Evolutionary conservation across 2,888 invertebrate species (phyloP).

Genomic region (Lamellibrachia satsuma): DNA sequence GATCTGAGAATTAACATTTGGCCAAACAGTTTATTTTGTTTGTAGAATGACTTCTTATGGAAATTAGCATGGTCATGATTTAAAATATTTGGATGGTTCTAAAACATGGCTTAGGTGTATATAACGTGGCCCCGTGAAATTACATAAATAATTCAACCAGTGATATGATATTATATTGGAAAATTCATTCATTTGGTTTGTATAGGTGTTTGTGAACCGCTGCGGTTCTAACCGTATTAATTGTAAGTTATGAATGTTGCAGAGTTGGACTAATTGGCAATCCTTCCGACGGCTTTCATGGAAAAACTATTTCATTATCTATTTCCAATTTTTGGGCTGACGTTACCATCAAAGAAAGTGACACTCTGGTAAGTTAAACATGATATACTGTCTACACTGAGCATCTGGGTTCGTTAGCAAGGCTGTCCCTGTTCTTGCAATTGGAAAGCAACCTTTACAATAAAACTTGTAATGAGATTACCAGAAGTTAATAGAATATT

Average conservation of each 20-base stretch:
- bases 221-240: neutral
- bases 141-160: too few species aligned
- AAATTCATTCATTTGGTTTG: too few species aligned
- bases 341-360: slow-evolving; percentile 40
- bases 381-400: neutral
- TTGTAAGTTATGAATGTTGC: slow-evolving; percentile 2
- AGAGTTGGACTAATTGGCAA: slow-evolving; percentile 44
- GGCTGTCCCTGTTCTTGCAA: neutral
- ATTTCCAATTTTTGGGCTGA: slow-evolving; percentile 44
- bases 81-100: too few species aligned
- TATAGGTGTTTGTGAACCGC: neutral
- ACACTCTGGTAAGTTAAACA: slow-evolving; percentile 22
- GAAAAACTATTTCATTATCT: slow-evolving; percentile 41
- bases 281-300: slow-evolving; percentile 43
- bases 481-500: too few species aligned
- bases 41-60: too few species aligned
- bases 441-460: neutral
- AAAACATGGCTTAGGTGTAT: too few species aligned
- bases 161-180: too few species aligned
- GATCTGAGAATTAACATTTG: too few species aligned
- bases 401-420: neutral
- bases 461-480: too few species aligned
- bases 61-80: too few species aligned
- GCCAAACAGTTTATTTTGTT: too few species aligned
- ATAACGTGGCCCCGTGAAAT: too few species aligned